Evolutionary conservation across 2,888 invertebrate species (phyloP).

Genomic region (Eueremaeus valkanovi): DNA sequence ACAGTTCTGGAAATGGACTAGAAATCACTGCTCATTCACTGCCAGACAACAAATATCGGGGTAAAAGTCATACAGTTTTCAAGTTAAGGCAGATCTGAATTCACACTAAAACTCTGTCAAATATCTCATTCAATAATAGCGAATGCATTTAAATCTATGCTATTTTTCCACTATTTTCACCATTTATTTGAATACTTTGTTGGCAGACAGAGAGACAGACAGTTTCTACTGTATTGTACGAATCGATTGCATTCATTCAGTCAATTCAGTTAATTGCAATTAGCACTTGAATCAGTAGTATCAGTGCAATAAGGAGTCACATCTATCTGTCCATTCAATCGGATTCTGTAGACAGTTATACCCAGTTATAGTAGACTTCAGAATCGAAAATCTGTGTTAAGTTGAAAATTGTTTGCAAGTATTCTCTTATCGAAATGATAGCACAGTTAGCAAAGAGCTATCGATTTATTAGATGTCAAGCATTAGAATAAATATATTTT

Average conservation of each 20-base stretch:
- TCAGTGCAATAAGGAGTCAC: neutral
- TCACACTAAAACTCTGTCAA: neutral
- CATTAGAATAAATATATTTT: neutral
- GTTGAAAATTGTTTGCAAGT: neutral
- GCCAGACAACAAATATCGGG: slow-evolving; percentile 5
- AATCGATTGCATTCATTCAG: neutral
- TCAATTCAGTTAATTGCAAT: neutral
- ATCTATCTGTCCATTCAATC: neutral
- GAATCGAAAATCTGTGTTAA: neutral
- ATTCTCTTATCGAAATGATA: neutral
- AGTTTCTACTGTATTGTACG: too few species aligned
- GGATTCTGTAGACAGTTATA: neutral
- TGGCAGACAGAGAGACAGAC: neutral
- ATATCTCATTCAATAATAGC: neutral
- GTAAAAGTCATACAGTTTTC: too few species aligned
- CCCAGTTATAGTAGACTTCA: too few species aligned
- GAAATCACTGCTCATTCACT: neutral
- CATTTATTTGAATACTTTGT: neutral
- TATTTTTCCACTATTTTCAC: neutral
- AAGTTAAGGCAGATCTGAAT: too few species aligned
- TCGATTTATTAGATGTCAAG: neutral
- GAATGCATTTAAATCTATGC: neutral
- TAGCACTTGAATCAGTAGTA: neutral
- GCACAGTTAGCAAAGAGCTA: neutral
- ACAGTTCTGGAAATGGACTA: neutral